These are phyloP conservation scores for Hypolimnas misippus DNA, from an alignment of 2,888 invertebrate genomes.

Conservation along the genomic window DNA sequence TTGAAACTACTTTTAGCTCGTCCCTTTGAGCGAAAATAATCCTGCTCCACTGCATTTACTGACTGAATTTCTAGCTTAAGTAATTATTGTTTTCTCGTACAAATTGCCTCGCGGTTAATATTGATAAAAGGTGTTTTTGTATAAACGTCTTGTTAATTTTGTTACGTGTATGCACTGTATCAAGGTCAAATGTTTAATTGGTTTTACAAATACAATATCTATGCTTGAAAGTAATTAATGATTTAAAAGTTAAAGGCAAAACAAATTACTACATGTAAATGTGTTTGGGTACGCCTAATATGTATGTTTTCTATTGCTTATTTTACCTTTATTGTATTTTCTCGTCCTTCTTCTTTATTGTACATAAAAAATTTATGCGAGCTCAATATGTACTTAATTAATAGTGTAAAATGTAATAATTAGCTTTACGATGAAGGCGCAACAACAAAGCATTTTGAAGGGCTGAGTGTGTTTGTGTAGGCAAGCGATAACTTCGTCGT, in stretches of 20 bases:
- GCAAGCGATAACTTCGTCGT: conserved; percentile 46
- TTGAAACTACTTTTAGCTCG: conserved; percentile 58
- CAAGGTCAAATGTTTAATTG: background rate
- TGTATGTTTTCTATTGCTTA: too few relatives aligned
- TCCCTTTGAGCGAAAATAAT: conserved; percentile 53
- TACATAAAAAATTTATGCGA: background rate
- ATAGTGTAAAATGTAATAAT: background rate
- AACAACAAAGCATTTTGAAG: conserved; percentile 25
- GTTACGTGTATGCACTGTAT: background rate
- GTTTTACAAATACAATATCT: background rate
- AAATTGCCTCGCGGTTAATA: conserved; percentile 16
- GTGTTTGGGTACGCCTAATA: too few relatives aligned
- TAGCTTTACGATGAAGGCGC: conserved; percentile 12
- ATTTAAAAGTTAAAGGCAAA: background rate
- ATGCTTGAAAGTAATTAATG: background rate
- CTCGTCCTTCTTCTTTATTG: too few relatives aligned
- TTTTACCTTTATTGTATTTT: too few relatives aligned
- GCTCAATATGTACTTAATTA: background rate
- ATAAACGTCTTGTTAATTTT: background rate
- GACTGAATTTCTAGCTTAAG: conserved; percentile 49
- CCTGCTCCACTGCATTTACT: conserved; percentile 47
- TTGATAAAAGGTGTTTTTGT: background rate
- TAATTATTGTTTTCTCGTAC: conserved; percentile 29
- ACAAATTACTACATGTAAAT: too few relatives aligned
- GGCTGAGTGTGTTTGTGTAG: conserved; percentile 40